These are phyloP conservation scores for Metridium senile DNA, from an alignment of 92 coral and sea anemone genomes.

Conservation along the genomic window DNA sequence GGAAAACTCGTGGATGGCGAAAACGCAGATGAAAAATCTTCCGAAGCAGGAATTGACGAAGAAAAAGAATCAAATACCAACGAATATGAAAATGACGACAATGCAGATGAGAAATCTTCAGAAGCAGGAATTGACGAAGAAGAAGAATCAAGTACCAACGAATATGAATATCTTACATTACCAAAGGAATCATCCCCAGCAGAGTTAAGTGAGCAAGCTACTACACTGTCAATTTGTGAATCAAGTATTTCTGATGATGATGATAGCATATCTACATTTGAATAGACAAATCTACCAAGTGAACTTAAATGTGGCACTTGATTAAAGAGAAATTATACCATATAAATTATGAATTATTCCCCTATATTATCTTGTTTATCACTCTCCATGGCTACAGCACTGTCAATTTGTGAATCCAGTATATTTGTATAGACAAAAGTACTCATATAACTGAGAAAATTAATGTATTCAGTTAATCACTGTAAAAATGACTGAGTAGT, in stretches of 20 bases:
- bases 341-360: no score
- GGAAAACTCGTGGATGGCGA: slow-evolving; percentile 4
- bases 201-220: not conserved
- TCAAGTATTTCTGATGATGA: not conserved
- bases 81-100: not conserved
- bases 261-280: not conserved
- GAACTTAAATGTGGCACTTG: no score
- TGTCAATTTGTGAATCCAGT: not conserved
- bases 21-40: not conserved
- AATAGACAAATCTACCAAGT: not conserved
- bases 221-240: not conserved
- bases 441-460: no score
- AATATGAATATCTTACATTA: not conserved
- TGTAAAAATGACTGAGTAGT: no score
- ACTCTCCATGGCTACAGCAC: not conserved
- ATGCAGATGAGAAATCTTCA: not conserved
- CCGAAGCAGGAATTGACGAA: not conserved
- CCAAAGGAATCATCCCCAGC: not conserved
- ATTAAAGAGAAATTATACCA: no score
- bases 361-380: no score
- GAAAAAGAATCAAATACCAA: not conserved
- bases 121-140: not conserved
- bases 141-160: not conserved
- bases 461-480: no score
- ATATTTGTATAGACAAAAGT: not conserved